phyloP scores from a whole-genome alignment of 1,140 invertebrate genomes.

The Lordiphosa collinella region DNA sequence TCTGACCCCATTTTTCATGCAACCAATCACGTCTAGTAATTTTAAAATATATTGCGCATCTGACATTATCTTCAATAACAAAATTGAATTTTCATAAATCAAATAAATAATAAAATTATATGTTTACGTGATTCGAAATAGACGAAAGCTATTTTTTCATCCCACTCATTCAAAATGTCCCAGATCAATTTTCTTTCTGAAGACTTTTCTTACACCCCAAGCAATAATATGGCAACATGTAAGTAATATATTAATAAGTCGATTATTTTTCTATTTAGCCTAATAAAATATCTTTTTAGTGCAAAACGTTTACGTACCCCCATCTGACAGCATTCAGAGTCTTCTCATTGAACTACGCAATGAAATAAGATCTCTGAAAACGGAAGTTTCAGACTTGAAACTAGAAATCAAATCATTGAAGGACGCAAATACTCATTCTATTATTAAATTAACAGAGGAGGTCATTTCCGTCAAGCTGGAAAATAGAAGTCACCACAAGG shows the following conservation, averaged over 20 bases:
- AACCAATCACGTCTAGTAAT: slow-evolving; percentile 23
- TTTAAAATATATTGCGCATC: slow-evolving; percentile 25
- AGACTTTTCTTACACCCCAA: slow-evolving; percentile 1
- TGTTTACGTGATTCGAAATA: slow-evolving; percentile 18
- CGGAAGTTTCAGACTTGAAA: slow-evolving; percentile 6
- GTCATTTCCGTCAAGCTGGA: slow-evolving; percentile 8
- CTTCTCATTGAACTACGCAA: not conserved
- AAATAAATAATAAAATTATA: slow-evolving; percentile 30
- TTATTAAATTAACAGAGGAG: slow-evolving; percentile 9
- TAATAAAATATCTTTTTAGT: slow-evolving; percentile 8
- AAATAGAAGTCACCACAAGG: slow-evolving; percentile 8
- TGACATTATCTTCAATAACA: slow-evolving; percentile 19
- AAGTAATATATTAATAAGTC: slow-evolving; percentile 4
- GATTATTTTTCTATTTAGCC: not conserved
- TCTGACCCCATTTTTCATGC: slow-evolving; percentile 11
- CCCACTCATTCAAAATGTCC: slow-evolving; percentile 5
- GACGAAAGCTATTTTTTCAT: slow-evolving; percentile 10
- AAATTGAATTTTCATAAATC: slow-evolving; percentile 14
- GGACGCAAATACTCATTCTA: not conserved
- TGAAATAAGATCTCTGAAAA: not conserved
- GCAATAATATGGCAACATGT: slow-evolving; percentile 5
- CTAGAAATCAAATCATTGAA: slow-evolving; percentile 1
- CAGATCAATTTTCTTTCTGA: not conserved
- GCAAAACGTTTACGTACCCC: slow-evolving; percentile 1
- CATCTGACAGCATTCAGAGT: slow-evolving; percentile 2